Evolutionary conservation across 2,797 vertebrate species (phyloP).

Genomic region (Hybognathus amarus): DNA sequence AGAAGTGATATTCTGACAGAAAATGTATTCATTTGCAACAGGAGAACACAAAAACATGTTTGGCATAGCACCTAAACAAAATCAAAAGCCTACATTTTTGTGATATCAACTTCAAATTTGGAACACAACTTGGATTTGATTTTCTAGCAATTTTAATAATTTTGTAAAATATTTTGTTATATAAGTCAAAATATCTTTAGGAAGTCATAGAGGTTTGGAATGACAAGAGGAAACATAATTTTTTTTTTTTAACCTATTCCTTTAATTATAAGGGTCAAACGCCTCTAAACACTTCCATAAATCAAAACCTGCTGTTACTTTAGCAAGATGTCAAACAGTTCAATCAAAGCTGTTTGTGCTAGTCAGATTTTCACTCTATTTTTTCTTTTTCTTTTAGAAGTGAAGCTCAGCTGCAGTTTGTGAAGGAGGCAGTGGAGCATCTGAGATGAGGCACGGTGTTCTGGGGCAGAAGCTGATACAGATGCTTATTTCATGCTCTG

Average conservation of each 20-base stretch:
- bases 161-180: too few relatives aligned
- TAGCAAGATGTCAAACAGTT: neutral
- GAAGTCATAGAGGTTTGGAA: neutral
- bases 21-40: neutral
- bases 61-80: too few relatives aligned
- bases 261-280: neutral
- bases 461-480: slow-evolving; percentile 1
- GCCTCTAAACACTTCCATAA: neutral
- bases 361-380: neutral
- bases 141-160: too few relatives aligned
- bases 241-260: neutral
- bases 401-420: slow-evolving; percentile 1
- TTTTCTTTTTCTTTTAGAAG: slow-evolving; percentile 1
- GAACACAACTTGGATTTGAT: too few relatives aligned
- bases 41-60: neutral
- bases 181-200: too few relatives aligned
- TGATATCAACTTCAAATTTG: too few relatives aligned
- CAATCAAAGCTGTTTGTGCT: slow-evolving; percentile 1
- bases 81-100: too few relatives aligned
- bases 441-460: slow-evolving; percentile 3
- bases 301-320: neutral
- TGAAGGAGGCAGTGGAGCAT: neutral
- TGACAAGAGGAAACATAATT: neutral
- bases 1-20: neutral
- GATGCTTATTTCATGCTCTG: slow-evolving; percentile 46